phyloP scores from a whole-genome alignment of 2,797 vertebrate species.

The Trachops cirrhosus region DNA sequence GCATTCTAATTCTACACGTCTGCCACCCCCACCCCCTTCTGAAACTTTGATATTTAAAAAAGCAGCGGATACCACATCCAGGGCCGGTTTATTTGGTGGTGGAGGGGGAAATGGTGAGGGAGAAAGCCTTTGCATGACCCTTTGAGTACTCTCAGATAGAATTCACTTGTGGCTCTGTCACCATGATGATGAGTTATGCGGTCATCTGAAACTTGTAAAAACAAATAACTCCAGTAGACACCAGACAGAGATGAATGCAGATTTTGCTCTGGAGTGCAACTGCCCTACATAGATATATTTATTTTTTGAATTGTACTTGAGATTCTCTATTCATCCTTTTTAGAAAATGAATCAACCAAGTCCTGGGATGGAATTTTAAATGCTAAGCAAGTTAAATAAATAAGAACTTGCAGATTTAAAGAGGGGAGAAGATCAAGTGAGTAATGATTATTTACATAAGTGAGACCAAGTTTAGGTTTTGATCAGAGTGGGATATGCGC shows the following conservation, averaged over 20 bases:
- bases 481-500: constrained; percentile 55
- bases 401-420: constrained; percentile 60
- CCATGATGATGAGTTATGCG: constrained; percentile 52
- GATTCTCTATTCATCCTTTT: constrained; percentile 66
- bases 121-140: constrained; percentile 40
- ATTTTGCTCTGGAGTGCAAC: constrained; percentile 54
- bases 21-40: background rate
- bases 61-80: background rate
- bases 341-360: constrained; percentile 53
- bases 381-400: constrained; percentile 75
- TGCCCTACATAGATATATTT: constrained; percentile 51
- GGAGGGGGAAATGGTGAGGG: background rate
- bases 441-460: constrained; percentile 67
- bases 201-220: constrained; percentile 73
- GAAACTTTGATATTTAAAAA: constrained; percentile 64
- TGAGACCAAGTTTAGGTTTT: constrained; percentile 66
- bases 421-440: constrained; percentile 48
- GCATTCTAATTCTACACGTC: background rate
- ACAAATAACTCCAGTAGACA: constrained; percentile 65
- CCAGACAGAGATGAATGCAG: constrained; percentile 69
- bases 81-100: constrained; percentile 7
- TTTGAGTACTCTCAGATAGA: constrained; percentile 10
- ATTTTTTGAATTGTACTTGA: constrained; percentile 64
- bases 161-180: constrained; percentile 61
- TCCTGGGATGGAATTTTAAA: constrained; percentile 72